A percentile compares a stretch with the other conserved stretches of the same genome.
phyloP scores from a whole-genome alignment of 2,888 invertebrate genomes.

The Cyclophora punctaria region DNA sequence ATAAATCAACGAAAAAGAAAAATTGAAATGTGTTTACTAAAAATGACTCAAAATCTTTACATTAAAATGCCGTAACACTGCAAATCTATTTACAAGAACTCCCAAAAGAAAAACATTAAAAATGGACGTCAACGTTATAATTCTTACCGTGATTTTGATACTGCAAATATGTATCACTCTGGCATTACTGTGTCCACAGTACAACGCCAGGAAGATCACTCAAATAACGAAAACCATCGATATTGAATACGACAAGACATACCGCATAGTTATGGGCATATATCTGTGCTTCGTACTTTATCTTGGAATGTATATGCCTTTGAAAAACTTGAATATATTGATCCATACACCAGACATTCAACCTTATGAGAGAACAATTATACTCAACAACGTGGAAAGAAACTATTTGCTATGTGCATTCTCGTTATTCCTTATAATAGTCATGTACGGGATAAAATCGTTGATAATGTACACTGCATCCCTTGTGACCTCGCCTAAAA shows the following conservation, averaged over 20 bases:
- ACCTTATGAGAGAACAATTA: conserved; percentile 37
- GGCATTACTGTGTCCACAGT: conserved; percentile 49
- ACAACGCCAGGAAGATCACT: conserved; percentile 42
- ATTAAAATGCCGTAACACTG: no score
- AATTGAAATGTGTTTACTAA: no score
- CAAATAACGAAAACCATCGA: conserved; percentile 26
- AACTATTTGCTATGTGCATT: conserved; percentile 58
- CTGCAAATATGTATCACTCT: conserved; percentile 49
- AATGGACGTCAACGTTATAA: conserved; percentile 7
- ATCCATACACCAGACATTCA: conserved; percentile 28
- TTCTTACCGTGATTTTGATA: conserved; percentile 40
- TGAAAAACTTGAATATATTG: conserved; percentile 38
- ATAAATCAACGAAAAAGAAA: no score
- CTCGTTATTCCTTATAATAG: conserved; percentile 51
- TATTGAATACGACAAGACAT: conserved; percentile 27
- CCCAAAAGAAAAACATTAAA: no score
- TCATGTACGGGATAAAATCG: conserved; percentile 42
- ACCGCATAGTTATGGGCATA: conserved; percentile 19
- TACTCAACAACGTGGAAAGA: conserved; percentile 45
- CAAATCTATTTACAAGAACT: no score
- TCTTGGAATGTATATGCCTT: conserved; percentile 48
- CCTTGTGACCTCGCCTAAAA: no score
- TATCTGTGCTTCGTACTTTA: conserved; percentile 47
- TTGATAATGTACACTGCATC: conserved; percentile 34
- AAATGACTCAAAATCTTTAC: no score